Conservation (phyloP, 2,113 vertebrate species). For the Saccopteryx leptura region DNA sequence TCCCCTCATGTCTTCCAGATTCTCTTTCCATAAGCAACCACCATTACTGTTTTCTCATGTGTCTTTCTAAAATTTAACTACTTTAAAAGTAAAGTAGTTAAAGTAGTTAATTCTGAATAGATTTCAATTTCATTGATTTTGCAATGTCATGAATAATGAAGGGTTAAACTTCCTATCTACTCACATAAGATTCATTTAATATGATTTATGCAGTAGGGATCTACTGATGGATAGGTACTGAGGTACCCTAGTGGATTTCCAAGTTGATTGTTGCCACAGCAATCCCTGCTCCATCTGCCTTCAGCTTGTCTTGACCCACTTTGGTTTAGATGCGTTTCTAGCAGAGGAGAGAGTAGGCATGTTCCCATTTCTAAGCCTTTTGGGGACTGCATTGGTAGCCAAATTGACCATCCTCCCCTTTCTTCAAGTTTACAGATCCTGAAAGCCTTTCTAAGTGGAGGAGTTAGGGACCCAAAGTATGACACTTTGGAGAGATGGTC, state of each 20-base stretch:
- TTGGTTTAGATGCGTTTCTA: conserved; percentile 62
- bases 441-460: conserved; percentile 30
- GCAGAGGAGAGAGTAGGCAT: conserved; percentile 37
- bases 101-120: conserved; percentile 28
- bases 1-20: background rate
- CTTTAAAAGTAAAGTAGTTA: background rate
- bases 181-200: conserved; percentile 43
- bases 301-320: conserved; percentile 77
- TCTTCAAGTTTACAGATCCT: conserved; percentile 27
- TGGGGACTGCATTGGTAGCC: background rate
- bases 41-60: background rate
- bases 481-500: conserved; percentile 5
- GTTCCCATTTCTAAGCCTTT: conserved; percentile 44
- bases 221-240: conserved; percentile 68
- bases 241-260: conserved; percentile 69
- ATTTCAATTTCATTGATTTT: conserved; percentile 64
- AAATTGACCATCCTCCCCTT: background rate
- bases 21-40: conserved; percentile 43
- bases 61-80: conserved; percentile 49
- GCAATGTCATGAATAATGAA: conserved; percentile 23
- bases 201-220: conserved; percentile 60
- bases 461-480: conserved; percentile 2
- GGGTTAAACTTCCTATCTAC: conserved; percentile 62
- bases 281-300: conserved; percentile 71
- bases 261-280: conserved; percentile 72